Evolutionary conservation across 2,888 invertebrate genomes (phyloP).

Genomic region (Mylabris sibirica): DNA sequence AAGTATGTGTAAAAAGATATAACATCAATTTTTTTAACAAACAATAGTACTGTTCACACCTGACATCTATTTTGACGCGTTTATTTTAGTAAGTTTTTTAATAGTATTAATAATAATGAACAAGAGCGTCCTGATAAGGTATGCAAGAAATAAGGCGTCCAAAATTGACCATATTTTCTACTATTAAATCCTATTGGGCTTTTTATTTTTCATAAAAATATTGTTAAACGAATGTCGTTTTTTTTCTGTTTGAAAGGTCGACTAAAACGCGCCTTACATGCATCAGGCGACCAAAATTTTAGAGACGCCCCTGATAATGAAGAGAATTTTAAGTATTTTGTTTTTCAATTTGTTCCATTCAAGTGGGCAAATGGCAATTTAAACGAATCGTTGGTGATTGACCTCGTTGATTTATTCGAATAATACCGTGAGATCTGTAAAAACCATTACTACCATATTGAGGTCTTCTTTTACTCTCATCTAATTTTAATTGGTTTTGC

Average conservation of each 20-base stretch:
- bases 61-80: neutral
- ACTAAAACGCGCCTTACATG: too few relatives aligned
- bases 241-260: too few relatives aligned
- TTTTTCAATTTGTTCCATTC: neutral
- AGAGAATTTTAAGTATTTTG: neutral
- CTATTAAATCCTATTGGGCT: too few relatives aligned
- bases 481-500: conserved; percentile 13
- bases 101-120: neutral
- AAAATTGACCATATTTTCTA: too few relatives aligned
- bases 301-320: too few relatives aligned
- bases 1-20: conserved; percentile 1
- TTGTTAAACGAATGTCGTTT: too few relatives aligned
- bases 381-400: conserved; percentile 40
- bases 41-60: neutral
- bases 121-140: too few relatives aligned
- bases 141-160: too few relatives aligned
- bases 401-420: conserved; percentile 30
- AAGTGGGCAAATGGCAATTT: conserved; percentile 14
- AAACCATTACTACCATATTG: conserved; percentile 12
- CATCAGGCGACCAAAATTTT: too few relatives aligned
- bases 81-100: neutral
- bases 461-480: neutral
- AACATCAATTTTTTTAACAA: neutral
- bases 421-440: conserved; percentile 31
- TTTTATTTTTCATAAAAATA: too few relatives aligned